These are phyloP conservation scores for Heliopora coerulea DNA, from an alignment of 92 coral and sea anemone genomes.

Conservation along the genomic window DNA sequence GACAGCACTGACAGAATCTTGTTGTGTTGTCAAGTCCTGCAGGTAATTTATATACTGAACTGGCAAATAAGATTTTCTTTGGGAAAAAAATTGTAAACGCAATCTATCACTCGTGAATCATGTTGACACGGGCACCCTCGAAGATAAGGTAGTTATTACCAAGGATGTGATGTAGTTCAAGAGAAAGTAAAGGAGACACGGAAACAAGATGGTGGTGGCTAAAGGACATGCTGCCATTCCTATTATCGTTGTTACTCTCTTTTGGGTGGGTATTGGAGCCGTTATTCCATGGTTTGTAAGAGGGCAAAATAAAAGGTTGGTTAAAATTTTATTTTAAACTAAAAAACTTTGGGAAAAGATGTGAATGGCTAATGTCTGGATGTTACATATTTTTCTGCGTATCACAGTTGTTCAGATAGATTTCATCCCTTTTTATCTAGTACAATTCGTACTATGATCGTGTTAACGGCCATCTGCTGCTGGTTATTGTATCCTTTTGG, in stretches of 20 bases:
- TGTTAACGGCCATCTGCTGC: slow-evolving; percentile 87
- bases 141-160: too few relatives aligned
- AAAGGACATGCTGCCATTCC: slow-evolving; percentile 68
- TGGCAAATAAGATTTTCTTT: too few relatives aligned
- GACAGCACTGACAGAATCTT: too few relatives aligned
- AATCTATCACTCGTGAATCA: too few relatives aligned
- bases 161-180: slow-evolving; percentile 8
- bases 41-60: too few relatives aligned
- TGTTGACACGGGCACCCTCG: too few relatives aligned
- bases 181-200: background rate
- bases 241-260: slow-evolving; percentile 69
- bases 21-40: too few relatives aligned
- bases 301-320: slow-evolving; percentile 90
- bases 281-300: slow-evolving; percentile 78
- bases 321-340: background rate
- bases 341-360: background rate
- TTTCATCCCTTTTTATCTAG: slow-evolving; percentile 50
- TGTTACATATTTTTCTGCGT: background rate
- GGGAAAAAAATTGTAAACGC: too few relatives aligned
- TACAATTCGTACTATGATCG: slow-evolving; percentile 90
- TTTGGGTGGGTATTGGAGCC: slow-evolving; percentile 87
- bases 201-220: slow-evolving; percentile 66
- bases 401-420: background rate
- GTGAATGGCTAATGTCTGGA: background rate
- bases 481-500: slow-evolving; percentile 97